phyloP scores from a whole-genome alignment of 2,888 invertebrate genomes.

The Drosophila melanosoma region DNA sequence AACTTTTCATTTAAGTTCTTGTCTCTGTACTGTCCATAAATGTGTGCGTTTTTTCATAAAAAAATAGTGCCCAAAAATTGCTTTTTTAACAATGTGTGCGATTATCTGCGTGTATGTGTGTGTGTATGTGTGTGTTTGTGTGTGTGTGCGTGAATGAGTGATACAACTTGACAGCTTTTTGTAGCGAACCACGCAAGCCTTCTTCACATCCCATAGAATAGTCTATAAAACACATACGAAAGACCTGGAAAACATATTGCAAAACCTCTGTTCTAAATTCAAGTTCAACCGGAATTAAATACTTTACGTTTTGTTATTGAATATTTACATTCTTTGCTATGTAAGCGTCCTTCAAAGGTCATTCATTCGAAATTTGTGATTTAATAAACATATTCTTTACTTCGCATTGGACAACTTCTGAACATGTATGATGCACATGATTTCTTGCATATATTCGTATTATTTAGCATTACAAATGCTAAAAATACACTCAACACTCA shows the following conservation, averaged over 20 bases:
- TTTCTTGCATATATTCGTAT: background rate
- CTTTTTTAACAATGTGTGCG: background rate
- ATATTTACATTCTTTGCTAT: background rate
- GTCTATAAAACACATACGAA: background rate
- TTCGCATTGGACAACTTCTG: background rate
- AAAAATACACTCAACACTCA: background rate
- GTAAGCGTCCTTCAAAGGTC: background rate
- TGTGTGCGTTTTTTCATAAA: slow-evolving; percentile 15
- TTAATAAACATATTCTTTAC: background rate
- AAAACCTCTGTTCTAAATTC: background rate
- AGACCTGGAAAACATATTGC: background rate
- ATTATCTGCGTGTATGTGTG: background rate
- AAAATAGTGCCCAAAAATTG: slow-evolving; percentile 1
- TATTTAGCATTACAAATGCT: background rate
- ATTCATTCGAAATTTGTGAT: background rate
- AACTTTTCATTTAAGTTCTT: slow-evolving; percentile 37
- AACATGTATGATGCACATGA: background rate
- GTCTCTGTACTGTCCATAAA: slow-evolving; percentile 39
- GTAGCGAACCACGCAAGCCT: slow-evolving; percentile 24
- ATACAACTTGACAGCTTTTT: slow-evolving; percentile 16
- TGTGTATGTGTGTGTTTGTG: background rate
- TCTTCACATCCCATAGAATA: background rate
- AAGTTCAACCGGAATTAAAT: background rate
- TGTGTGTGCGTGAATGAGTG: slow-evolving; percentile 3
- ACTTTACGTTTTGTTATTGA: background rate